Percentiles rank a stretch among this genome's conserved stretches.
These are phyloP conservation scores for Ctenopoma multispine DNA, from an alignment of 2,797 vertebrate species.

Conservation along the genomic window DNA sequence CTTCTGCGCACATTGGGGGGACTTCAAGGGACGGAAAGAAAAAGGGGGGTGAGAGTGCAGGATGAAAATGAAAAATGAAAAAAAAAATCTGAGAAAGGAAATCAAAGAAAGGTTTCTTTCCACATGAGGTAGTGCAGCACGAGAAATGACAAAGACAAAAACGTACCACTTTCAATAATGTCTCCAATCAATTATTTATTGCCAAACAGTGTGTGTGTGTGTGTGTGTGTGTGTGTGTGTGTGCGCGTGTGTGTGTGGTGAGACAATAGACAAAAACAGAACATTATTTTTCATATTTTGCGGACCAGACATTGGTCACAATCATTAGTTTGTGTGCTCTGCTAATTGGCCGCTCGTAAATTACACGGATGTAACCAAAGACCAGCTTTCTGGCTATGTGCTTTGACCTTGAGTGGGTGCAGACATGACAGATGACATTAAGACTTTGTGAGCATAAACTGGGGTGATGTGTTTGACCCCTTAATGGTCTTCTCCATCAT, in stretches of 20 bases:
- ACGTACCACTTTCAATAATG: slow-evolving; percentile 57
- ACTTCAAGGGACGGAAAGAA: slow-evolving; percentile 46
- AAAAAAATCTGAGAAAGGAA: slow-evolving; percentile 29
- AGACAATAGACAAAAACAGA: slow-evolving; percentile 50
- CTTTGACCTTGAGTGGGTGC: slow-evolving; percentile 40
- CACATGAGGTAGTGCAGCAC: slow-evolving; percentile 33
- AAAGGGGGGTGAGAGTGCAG: not conserved
- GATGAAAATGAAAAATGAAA: slow-evolving; percentile 33
- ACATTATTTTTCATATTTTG: slow-evolving; percentile 62
- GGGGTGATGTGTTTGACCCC: not conserved
- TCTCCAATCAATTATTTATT: slow-evolving; percentile 76
- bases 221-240: slow-evolving; percentile 60
- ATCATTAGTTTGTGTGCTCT: slow-evolving; percentile 73
- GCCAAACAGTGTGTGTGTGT: slow-evolving; percentile 59
- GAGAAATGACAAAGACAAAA: slow-evolving; percentile 17
- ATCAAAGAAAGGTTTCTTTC: slow-evolving; percentile 59
- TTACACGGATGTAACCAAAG: slow-evolving; percentile 64
- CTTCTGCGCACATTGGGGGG: slow-evolving; percentile 50
- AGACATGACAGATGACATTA: slow-evolving; percentile 40
- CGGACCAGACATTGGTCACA: slow-evolving; percentile 58
- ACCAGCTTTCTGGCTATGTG: slow-evolving; percentile 14
- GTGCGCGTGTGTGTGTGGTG: slow-evolving; percentile 51
- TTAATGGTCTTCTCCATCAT: not conserved
- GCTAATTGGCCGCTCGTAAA: slow-evolving; percentile 76
- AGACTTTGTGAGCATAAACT: slow-evolving; percentile 22